Evolutionary conservation across 2,113 vertebrate genomes (phyloP), one percentile per base, ranked within the genome.

Genomic region (Caranx melampygus): DNA sequence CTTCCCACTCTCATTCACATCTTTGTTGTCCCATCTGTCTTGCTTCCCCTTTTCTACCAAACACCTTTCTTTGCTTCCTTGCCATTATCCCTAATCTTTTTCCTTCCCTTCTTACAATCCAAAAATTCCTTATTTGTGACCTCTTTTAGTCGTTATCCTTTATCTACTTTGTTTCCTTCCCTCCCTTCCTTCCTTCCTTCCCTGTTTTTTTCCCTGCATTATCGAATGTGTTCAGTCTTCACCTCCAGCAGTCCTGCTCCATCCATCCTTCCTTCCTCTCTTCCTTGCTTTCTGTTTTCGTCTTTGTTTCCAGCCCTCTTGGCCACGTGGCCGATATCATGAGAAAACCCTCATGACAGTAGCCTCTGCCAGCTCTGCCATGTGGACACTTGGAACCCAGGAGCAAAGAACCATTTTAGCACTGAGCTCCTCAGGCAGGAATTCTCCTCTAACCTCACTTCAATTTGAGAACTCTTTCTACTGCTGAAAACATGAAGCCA

Each of bases 311-410:
- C 4, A 44, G 47, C 54, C 44, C 59, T 42, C 6, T 68, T 67
- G 73, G 49, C 76, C 89, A 79, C 78, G 31, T 87, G 85, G 81
- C 33, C 68, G 5, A 51, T 54, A 84, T 75, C 87, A 89, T 82
- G 68, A 86, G 72, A 73, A 83, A 80, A 45, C 66, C 70, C 81
- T 89, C 84, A 88, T 89, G 88, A 89, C 80, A 75, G 71, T n/a
- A 33, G 16, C 21, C 45, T 65, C n/a, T 87, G 83, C 82, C 87
- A 87, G 79, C 78, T 80, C 76, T 84, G 63, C 81, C 81, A 84
- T 78, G 72, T 35, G 11, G 77, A 69, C 78, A 62, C 37, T 75
- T 75, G 47, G 49, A 71, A 65, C 40, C 69, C 78, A 57, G 42
- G 55, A 76, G 67, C 57, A 59, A 44, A 37, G 21, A 61, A 35